Conservation (phyloP, 2,797 vertebrate species). For the Diplodus sargus region DNA sequence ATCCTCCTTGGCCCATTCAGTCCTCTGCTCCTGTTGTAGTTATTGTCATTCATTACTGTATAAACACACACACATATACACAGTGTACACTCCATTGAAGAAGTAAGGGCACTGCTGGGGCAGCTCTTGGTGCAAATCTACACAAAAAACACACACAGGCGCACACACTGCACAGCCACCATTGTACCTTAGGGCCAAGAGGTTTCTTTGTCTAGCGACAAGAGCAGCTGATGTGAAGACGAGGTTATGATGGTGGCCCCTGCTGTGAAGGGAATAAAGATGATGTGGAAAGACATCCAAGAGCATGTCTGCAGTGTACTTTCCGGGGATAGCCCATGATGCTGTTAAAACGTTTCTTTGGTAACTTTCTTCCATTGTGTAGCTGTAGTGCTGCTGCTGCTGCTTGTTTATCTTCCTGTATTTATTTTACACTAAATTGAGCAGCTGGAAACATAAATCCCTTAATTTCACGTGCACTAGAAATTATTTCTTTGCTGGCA, state of each 20-base stretch:
- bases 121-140: constrained; percentile 42
- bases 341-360: background rate
- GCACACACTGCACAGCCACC: constrained; percentile 47
- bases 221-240: constrained; percentile 42
- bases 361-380: constrained; percentile 30
- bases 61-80: constrained; percentile 23
- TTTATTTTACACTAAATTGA: constrained; percentile 34
- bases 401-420: constrained; percentile 27
- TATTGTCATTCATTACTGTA: constrained; percentile 44
- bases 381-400: constrained; percentile 4
- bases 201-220: constrained; percentile 66
- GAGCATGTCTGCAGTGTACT: background rate
- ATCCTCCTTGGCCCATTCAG: constrained; percentile 66
- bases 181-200: constrained; percentile 72
- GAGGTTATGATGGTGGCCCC: constrained; percentile 35
- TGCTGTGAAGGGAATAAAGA: constrained; percentile 9
- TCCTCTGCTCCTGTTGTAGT: constrained; percentile 47
- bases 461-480: constrained; percentile 24
- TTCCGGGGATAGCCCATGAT: background rate
- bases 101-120: constrained; percentile 45
- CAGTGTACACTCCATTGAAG: constrained; percentile 36
- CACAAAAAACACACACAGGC: constrained; percentile 34
- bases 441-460: constrained; percentile 35
- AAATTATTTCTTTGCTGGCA: constrained; percentile 25
- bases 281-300: background rate